These are phyloP conservation scores for Neodiprion lecontei DNA, from an alignment of 1,140 invertebrate genomes.

Conservation along the genomic window DNA sequence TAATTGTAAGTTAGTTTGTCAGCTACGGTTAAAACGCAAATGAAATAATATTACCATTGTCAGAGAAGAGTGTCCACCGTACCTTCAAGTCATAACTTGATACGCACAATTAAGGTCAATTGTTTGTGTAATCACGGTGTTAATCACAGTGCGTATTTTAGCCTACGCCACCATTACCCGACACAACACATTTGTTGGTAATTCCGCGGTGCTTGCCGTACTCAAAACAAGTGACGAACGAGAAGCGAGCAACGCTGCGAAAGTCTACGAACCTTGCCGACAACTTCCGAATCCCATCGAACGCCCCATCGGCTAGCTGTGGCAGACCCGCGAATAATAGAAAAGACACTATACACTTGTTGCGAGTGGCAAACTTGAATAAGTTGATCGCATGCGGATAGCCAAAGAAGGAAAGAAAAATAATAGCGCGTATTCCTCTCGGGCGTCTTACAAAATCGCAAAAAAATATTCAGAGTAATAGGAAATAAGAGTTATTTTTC, in stretches of 20 bases:
- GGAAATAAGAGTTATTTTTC: no score
- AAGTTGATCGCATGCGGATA: no score
- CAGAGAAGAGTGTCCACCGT: background rate
- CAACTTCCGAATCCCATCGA: background rate
- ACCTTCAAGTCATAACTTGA: background rate
- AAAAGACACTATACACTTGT: no score
- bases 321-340: no score
- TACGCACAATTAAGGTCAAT: constrained; percentile 11
- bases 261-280: background rate
- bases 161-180: constrained; percentile 10
- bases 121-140: constrained; percentile 25
- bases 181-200: constrained; percentile 36
- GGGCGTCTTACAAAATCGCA: no score
- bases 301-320: background rate
- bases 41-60: background rate
- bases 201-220: constrained; percentile 15
- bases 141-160: constrained; percentile 37
- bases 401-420: no score
- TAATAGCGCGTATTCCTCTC: no score
- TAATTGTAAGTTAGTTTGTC: constrained; percentile 1
- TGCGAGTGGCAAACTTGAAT: no score
- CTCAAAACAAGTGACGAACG: constrained; percentile 13
- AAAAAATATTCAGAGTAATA: no score
- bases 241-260: background rate
- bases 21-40: background rate